A percentile compares a stretch with the other conserved stretches of the same genome.
phyloP scores from a whole-genome alignment of 2,888 invertebrate species.

The Tuta absoluta region DNA sequence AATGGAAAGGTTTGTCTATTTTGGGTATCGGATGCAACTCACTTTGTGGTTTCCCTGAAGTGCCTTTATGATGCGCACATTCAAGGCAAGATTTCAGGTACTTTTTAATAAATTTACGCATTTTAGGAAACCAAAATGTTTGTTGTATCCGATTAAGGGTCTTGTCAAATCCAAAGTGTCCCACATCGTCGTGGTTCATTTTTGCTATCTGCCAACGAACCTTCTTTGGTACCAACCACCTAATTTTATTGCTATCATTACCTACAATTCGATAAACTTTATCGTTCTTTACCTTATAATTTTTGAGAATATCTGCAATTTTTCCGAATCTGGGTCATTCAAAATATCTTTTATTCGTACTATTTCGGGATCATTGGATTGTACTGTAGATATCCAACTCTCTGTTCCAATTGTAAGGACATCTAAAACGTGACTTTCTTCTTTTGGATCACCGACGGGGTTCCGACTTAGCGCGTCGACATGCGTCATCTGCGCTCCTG shows the following conservation, averaged over 20 bases:
- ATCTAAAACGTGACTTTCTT: conserved; percentile 12
- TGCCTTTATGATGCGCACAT: conserved; percentile 9
- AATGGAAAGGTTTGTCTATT: conserved; percentile 2
- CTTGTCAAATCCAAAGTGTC: conserved; percentile 37
- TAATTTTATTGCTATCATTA: too few relatives aligned
- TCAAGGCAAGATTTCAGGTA: conserved; percentile 23
- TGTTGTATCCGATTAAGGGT: neutral
- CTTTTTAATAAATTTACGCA: conserved; percentile 30
- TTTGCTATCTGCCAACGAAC: conserved; percentile 36
- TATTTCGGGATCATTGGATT: neutral
- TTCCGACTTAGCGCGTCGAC: conserved; percentile 30
- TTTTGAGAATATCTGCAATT: conserved; percentile 5
- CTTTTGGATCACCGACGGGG: conserved; percentile 27
- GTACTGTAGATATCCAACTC: conserved; percentile 4
- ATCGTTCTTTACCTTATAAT: conserved; percentile 9
- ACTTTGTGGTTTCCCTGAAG: neutral
- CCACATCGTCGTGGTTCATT: conserved; percentile 37
- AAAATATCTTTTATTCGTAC: neutral
- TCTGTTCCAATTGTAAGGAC: conserved; percentile 7
- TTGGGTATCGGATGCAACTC: conserved; percentile 11
- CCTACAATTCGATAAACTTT: conserved; percentile 12
- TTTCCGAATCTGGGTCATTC: conserved; percentile 9
- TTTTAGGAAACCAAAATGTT: conserved; percentile 30
- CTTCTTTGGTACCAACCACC: neutral
- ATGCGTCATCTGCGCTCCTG: conserved; percentile 19